Evolutionary conservation across 2,888 invertebrate genomes (phyloP).

Genomic region (Agonopterix arenella): DNA sequence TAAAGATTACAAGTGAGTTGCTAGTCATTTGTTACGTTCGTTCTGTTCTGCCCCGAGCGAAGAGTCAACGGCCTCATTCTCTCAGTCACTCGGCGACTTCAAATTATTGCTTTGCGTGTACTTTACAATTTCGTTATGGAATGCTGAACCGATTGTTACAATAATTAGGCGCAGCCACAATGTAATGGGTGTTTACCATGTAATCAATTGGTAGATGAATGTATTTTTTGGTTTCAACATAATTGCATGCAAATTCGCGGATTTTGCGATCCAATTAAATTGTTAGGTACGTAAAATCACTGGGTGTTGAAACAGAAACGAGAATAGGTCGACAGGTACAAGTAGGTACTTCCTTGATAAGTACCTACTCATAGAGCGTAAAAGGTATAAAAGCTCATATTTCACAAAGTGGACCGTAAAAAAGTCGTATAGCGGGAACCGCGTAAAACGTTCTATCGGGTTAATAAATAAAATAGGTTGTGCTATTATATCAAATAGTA

Average conservation of each 20-base stretch:
- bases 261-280: too few species aligned
- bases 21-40: conserved; percentile 6
- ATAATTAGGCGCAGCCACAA: conserved; percentile 10
- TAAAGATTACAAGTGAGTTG: background rate
- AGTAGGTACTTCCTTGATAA: background rate
- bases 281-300: too few species aligned
- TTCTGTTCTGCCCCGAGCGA: conserved; percentile 5
- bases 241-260: too few species aligned
- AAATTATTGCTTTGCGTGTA: conserved; percentile 37
- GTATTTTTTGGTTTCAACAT: too few species aligned
- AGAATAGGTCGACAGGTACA: background rate
- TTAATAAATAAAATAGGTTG: conserved; percentile 30
- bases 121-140: conserved; percentile 36
- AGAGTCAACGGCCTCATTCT: conserved; percentile 32
- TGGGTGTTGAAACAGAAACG: too few species aligned
- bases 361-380: background rate
- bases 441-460: conserved; percentile 20
- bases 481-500: conserved; percentile 14
- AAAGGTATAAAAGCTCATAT: conserved; percentile 12
- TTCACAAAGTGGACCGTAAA: conserved; percentile 22
- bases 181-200: too few species aligned
- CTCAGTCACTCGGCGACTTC: conserved; percentile 18
- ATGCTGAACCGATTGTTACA: conserved; percentile 25
- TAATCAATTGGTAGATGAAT: too few species aligned
- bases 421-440: conserved; percentile 21